A percentile compares a stretch with the other conserved stretches of the same genome.
Conservation (phyloP, 2,888 invertebrate species). For the Athrips mouffetella region DNA sequence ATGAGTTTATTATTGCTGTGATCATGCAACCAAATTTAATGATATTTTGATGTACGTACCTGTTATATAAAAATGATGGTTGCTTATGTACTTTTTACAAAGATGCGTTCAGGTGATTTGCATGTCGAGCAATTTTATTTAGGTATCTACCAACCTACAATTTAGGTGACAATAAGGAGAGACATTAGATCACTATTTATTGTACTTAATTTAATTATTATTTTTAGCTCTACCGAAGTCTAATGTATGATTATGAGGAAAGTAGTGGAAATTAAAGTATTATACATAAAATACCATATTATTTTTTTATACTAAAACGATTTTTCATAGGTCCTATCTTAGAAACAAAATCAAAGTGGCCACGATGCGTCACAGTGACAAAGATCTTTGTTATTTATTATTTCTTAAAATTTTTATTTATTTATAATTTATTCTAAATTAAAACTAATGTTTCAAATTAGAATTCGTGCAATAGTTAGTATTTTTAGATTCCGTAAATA, state of each 20-base stretch:
- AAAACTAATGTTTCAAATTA: constrained; percentile 50
- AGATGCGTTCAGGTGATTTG: too few species aligned
- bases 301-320: too few species aligned
- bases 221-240: neutral
- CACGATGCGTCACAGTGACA: neutral
- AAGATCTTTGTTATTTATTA: too few species aligned
- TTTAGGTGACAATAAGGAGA: too few species aligned
- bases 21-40: constrained; percentile 35
- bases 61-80: too few species aligned
- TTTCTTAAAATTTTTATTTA: neutral
- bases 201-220: neutral
- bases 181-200: neutral
- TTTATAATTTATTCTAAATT: neutral
- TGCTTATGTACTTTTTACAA: too few species aligned
- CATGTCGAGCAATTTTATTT: too few species aligned
- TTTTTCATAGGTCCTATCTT: neutral
- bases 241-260: neutral
- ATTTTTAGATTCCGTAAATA: neutral
- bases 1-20: constrained; percentile 26
- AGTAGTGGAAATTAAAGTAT: constrained; percentile 2
- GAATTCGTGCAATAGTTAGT: constrained; percentile 62
- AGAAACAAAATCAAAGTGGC: constrained; percentile 2
- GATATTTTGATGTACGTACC: constrained; percentile 20
- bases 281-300: too few species aligned
- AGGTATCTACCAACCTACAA: too few species aligned